Evolutionary conservation across 2,797 vertebrate genomes (phyloP).

Genomic region (Nyctalus aviator): DNA sequence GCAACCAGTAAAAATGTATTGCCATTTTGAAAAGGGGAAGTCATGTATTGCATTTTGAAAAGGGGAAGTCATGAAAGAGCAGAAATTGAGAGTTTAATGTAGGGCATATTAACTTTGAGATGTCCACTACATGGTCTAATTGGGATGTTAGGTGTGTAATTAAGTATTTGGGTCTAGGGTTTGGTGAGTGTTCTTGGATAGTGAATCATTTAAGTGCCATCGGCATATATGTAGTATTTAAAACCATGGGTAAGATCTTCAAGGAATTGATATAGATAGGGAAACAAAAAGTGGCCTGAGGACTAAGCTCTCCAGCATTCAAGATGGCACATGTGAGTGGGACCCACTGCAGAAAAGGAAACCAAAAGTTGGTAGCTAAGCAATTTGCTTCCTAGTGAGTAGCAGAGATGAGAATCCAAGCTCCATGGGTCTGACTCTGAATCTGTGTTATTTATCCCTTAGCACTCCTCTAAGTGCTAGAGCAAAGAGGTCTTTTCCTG

Average conservation of each 20-base stretch:
- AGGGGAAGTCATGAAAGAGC: background rate
- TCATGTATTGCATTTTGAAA: background rate
- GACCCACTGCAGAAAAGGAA: background rate
- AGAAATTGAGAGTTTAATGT: background rate
- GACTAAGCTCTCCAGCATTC: background rate
- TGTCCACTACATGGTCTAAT: background rate
- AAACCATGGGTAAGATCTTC: background rate
- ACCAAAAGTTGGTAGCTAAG: background rate
- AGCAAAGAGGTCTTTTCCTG: conserved; percentile 40
- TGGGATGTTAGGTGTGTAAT: background rate
- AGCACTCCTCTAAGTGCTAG: background rate
- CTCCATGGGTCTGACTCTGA: background rate
- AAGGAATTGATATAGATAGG: background rate
- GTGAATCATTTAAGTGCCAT: background rate
- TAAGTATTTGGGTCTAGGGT: background rate
- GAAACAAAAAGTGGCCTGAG: background rate
- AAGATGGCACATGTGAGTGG: background rate
- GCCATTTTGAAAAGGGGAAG: background rate
- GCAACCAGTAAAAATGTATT: background rate
- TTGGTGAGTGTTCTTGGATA: background rate
- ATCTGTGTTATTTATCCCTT: conserved; percentile 12
- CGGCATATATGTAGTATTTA: background rate
- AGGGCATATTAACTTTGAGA: background rate
- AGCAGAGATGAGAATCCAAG: background rate
- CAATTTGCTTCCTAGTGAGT: background rate